phyloP scores from a whole-genome alignment of 2,888 invertebrate species.

The Vanessa cardui region DNA sequence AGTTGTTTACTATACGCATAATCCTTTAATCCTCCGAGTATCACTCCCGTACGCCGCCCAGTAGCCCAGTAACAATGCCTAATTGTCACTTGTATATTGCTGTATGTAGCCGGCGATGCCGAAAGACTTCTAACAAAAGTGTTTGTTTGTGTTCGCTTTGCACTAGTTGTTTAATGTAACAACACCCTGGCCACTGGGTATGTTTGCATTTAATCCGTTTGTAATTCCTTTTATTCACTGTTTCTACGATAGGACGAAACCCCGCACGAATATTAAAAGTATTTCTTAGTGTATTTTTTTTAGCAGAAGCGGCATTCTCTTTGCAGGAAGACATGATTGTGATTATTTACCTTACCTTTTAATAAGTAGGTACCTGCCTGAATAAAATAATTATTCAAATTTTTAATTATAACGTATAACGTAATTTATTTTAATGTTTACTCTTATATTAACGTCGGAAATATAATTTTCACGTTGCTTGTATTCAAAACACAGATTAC shows the following conservation, averaged over 20 bases:
- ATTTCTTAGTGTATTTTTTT: constrained; percentile 13
- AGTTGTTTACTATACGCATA: constrained; percentile 64
- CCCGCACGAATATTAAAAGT: constrained; percentile 19
- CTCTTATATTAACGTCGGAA: not conserved
- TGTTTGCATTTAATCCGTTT: constrained; percentile 79
- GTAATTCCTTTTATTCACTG: constrained; percentile 67
- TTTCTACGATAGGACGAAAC: constrained; percentile 60
- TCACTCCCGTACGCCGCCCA: constrained; percentile 61
- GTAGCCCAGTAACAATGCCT: constrained; percentile 54
- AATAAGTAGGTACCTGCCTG: not conserved
- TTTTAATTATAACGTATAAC: not conserved
- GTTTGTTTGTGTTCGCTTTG: constrained; percentile 72
- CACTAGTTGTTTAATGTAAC: constrained; percentile 72
- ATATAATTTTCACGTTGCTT: not conserved
- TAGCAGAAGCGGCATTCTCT: not conserved
- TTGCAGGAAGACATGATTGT: not conserved
- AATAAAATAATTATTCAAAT: not conserved
- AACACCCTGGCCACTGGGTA: constrained; percentile 65
- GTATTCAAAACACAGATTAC: constrained; percentile 11
- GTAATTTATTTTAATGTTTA: not conserved
- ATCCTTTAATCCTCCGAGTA: constrained; percentile 76
- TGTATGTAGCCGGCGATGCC: constrained; percentile 46
- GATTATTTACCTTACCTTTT: not conserved
- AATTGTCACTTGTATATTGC: constrained; percentile 64
- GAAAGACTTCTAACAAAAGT: constrained; percentile 64